These are phyloP conservation scores for Oophaga sylvatica DNA, from an alignment of 2,797 vertebrate species.

Conservation along the genomic window DNA sequence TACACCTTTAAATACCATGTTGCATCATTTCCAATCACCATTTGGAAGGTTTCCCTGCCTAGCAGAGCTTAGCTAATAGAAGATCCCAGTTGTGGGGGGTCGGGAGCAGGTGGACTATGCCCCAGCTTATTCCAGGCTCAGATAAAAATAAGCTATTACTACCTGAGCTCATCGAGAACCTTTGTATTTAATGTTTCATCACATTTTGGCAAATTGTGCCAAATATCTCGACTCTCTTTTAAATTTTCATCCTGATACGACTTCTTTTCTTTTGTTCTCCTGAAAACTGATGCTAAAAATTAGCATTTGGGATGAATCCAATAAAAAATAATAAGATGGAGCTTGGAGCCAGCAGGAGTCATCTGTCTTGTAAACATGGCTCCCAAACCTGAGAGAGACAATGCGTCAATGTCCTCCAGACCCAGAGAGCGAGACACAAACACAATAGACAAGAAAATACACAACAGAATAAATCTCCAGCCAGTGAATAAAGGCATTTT, in stretches of 20 bases:
- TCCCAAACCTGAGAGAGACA: neutral
- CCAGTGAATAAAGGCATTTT: conserved; percentile 43
- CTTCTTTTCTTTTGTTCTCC: neutral
- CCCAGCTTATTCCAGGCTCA: neutral
- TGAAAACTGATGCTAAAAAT: neutral
- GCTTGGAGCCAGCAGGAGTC: conserved; percentile 5
- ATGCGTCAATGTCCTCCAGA: neutral
- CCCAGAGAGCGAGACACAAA: conserved; percentile 2
- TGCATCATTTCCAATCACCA: neutral
- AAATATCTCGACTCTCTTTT: neutral
- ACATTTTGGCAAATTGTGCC: neutral
- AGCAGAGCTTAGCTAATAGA: neutral
- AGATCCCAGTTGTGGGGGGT: neutral
- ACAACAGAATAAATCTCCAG: conserved; percentile 45
- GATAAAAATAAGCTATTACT: neutral
- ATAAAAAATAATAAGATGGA: neutral
- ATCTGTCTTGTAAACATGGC: conserved; percentile 42
- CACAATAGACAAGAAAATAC: conserved; percentile 26
- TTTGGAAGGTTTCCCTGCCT: neutral
- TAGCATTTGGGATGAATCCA: neutral
- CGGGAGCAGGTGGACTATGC: neutral
- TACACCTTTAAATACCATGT: neutral
- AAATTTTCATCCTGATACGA: neutral
- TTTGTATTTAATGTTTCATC: neutral
- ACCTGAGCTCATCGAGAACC: neutral